These are phyloP conservation scores for Glossosoma conforme DNA, from an alignment of 1,140 invertebrate genomes.

Conservation along the genomic window DNA sequence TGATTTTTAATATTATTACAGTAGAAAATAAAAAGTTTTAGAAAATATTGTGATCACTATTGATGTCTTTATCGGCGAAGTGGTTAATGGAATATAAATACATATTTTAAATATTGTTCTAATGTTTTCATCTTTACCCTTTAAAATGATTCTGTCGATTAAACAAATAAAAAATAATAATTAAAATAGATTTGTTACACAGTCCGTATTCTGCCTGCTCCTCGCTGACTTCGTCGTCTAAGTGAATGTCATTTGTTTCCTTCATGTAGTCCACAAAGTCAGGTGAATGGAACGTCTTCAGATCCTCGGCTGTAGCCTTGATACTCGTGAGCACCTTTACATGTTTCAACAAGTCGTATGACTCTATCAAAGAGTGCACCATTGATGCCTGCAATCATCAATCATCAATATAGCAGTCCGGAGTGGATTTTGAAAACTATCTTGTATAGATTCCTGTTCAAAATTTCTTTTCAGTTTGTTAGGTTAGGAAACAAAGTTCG, in stretches of 20 bases:
- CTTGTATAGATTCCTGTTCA: no score
- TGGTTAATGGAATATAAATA: no score
- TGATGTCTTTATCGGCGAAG: no score
- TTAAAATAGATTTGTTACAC: slow-evolving; percentile 9
- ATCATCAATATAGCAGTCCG: no score
- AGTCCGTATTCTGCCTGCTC: slow-evolving; percentile 27
- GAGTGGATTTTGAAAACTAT: no score
- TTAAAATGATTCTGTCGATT: neutral
- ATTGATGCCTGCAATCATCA: slow-evolving; percentile 27
- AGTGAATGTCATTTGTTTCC: slow-evolving; percentile 11
- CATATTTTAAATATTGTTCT: no score
- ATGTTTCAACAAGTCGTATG: slow-evolving; percentile 20
- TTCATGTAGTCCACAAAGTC: slow-evolving; percentile 22
- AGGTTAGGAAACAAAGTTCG: no score
- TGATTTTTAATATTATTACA: no score
- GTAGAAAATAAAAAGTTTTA: no score
- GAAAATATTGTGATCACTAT: no score
- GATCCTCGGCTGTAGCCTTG: slow-evolving; percentile 19
- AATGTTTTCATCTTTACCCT: no score
- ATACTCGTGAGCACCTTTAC: slow-evolving; percentile 16
- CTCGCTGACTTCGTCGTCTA: slow-evolving; percentile 19
- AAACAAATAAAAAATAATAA: slow-evolving; percentile 4
- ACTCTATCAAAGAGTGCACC: slow-evolving; percentile 26
- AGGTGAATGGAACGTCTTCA: slow-evolving; percentile 16
- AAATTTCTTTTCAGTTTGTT: no score